phyloP scores from a whole-genome alignment of 2,888 invertebrate species.

The Heliothis peltigera region DNA sequence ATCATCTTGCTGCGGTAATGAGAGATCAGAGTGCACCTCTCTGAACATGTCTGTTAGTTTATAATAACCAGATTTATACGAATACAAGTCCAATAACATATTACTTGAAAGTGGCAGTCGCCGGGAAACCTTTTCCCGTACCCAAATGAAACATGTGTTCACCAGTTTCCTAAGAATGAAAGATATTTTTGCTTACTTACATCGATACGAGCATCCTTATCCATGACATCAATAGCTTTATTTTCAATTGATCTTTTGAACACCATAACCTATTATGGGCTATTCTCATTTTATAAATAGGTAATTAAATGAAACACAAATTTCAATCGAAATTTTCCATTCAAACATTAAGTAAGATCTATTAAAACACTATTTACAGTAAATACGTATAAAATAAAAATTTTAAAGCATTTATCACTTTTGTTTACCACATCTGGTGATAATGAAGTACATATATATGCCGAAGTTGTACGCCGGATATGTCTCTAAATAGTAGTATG shows the following conservation, averaged over 20 bases:
- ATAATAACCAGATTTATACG: no score
- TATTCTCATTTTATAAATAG: neutral
- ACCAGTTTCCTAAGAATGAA: no score
- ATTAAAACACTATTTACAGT: constrained; percentile 9
- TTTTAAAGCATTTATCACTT: constrained; percentile 37
- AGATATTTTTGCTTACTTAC: no score
- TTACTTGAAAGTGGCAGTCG: no score
- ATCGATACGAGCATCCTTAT: no score
- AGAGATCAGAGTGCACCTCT: no score
- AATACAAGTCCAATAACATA: no score
- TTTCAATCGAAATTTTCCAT: constrained; percentile 5
- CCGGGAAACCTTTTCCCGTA: no score
- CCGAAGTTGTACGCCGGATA: constrained; percentile 39
- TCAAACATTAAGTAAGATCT: constrained; percentile 4
- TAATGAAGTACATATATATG: constrained; percentile 50
- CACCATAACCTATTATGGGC: neutral
- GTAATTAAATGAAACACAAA: constrained; percentile 20
- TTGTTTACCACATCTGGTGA: constrained; percentile 39
- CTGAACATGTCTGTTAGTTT: no score
- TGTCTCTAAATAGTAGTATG: constrained; percentile 35
- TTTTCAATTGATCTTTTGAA: neutral
- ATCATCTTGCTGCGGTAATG: no score
- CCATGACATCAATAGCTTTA: no score
- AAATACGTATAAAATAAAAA: constrained; percentile 5
- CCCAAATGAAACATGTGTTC: no score